Evolutionary conservation across 2,888 invertebrate species (phyloP).

Genomic region (Bimastos eiseni): DNA sequence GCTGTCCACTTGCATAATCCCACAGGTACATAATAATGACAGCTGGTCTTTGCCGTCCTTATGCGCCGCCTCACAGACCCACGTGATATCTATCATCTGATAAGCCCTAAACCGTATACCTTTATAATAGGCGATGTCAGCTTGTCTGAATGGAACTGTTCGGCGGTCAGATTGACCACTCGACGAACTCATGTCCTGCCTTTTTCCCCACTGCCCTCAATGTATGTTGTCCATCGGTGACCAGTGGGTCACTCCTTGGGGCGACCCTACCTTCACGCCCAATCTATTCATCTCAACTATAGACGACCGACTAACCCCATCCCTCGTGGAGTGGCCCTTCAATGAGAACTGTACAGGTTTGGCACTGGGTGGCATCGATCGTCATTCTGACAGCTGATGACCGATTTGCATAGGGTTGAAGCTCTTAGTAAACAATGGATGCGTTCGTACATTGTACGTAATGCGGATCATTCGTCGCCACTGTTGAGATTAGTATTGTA

Average conservation of each 20-base stretch:
- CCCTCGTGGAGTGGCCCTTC: background rate
- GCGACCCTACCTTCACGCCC: background rate
- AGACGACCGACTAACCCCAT: background rate
- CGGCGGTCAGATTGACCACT: background rate
- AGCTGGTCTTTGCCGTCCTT: background rate
- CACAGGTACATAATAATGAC: background rate
- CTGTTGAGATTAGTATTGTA: too few relatives aligned
- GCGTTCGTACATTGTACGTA: background rate
- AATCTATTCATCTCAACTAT: background rate
- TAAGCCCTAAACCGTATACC: background rate
- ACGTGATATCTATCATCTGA: background rate
- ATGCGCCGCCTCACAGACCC: background rate
- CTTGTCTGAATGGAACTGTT: background rate
- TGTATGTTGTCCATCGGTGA: background rate
- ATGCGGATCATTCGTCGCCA: background rate
- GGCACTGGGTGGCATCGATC: background rate
- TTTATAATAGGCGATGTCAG: background rate
- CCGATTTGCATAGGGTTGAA: background rate
- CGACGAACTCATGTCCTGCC: background rate
- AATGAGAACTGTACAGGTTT: too few relatives aligned
- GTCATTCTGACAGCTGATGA: background rate
- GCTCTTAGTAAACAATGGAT: background rate
- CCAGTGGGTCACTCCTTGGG: background rate
- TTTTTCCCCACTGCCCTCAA: too few relatives aligned
- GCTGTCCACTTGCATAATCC: background rate